Base-by-base conservation (phyloP, 2,888 invertebrate genomes). In the Dioctria rufipes region DNA sequence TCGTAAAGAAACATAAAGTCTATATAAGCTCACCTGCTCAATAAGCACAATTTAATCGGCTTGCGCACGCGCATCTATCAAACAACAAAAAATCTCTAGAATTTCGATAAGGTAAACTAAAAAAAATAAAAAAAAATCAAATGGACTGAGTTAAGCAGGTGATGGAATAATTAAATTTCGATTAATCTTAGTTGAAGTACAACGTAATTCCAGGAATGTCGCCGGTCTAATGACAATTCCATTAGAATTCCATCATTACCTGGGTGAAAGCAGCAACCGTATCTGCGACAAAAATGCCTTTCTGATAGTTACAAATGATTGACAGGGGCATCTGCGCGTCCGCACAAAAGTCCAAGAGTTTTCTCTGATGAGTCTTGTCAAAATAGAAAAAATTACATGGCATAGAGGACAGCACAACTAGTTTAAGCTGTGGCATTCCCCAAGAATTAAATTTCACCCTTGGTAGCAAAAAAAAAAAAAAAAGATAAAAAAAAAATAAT, bases 111-210 rank as follows among this genome's bases (percentile, higher is more conserved):
- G n/a, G 61, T n/a, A 25, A 43, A n/a, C n/a, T n/a, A n/a, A n/a
- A n/a, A n/a, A n/a, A n/a, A n/a, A n/a, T n/a, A n/a, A 25, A 58
- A 75, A 75, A 69, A 51, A 39, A 61, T 0, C 49, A 11, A 43
- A 46, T 39, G 39, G 81, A 78, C 49, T 69, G 71, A 69, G 81
- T 80, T 80, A 80, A 78, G 81, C 81, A 81, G 81, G 81, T 81
- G 81, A 80, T 65, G 61, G 80, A 81, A 77, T 80, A 80, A 81
- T 81, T 81, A 81, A 81, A 80, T 69, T 80, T 80, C 81, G 69
- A 80, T 81, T 69, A 81, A 81, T 80, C 78, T 61, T 42, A 37
- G 25, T 60, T 42, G 60, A 61, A 75, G 61, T 25, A 75, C 60
- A 51, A 71, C 37, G 61, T 61, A 60, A 60, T 75, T 42, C 8